phyloP scores from a whole-genome alignment of 1,140 invertebrate genomes.

The Zaprionus vittiger region DNA sequence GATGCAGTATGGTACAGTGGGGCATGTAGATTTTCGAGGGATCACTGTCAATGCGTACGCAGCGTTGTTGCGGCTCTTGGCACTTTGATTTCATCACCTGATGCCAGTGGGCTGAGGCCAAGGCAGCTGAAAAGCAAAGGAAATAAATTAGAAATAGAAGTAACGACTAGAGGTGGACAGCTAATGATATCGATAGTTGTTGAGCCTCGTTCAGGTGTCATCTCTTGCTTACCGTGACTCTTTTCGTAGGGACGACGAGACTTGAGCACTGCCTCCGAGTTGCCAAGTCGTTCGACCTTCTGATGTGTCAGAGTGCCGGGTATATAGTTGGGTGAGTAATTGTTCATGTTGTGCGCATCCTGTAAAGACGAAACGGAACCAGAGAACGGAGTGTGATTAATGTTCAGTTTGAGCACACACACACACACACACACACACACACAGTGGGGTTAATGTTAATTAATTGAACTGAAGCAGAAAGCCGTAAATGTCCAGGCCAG shows the following conservation, averaged over 20 bases:
- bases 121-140: slow-evolving; percentile 51
- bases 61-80: slow-evolving; percentile 86
- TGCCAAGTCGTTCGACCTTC: slow-evolving; percentile 68
- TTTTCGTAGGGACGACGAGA: slow-evolving; percentile 51
- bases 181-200: background rate
- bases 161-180: too few species aligned
- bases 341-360: slow-evolving; percentile 56
- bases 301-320: slow-evolving; percentile 55
- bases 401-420: background rate
- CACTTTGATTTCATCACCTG: slow-evolving; percentile 87
- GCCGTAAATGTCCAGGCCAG: slow-evolving; percentile 28
- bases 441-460: slow-evolving; percentile 19
- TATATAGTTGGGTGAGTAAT: slow-evolving; percentile 66
- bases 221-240: slow-evolving; percentile 7
- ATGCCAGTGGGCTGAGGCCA: slow-evolving; percentile 86
- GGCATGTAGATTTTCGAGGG: slow-evolving; percentile 89
- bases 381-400: slow-evolving; percentile 39
- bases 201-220: background rate
- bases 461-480: slow-evolving; percentile 49
- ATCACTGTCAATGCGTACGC: slow-evolving; percentile 87
- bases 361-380: slow-evolving; percentile 28
- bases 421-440: background rate
- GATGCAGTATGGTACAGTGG: slow-evolving; percentile 90
- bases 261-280: slow-evolving; percentile 54
- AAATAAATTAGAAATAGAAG: background rate